Conservation (phyloP, 2,113 vertebrate genomes). For the Pagrus major region DNA sequence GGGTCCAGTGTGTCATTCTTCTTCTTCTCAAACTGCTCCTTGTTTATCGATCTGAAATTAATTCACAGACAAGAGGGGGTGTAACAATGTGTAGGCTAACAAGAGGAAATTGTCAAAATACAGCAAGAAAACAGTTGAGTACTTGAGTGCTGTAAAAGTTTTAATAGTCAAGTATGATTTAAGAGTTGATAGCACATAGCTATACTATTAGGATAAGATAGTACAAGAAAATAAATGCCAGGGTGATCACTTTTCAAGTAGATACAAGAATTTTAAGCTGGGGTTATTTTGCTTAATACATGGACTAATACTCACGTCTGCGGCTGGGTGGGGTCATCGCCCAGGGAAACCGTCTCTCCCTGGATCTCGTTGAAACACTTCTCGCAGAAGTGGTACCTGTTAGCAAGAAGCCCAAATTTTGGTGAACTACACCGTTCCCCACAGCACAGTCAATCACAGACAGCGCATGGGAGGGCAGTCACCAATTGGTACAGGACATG, state of each 20-base stretch:
- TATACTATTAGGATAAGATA: not conserved
- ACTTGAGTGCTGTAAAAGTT: not conserved
- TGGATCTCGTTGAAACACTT: slow-evolving; percentile 99
- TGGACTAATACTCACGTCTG: slow-evolving; percentile 91
- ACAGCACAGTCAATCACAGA: slow-evolving; percentile 95
- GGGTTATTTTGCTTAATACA: not conserved
- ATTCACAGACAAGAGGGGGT: not conserved
- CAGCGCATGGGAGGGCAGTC: slow-evolving; percentile 88
- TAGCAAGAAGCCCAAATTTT: slow-evolving; percentile 99
- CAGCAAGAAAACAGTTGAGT: not conserved
- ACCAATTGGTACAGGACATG: slow-evolving; percentile 89
- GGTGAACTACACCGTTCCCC: slow-evolving; percentile 96
- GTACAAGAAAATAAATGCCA: not conserved
- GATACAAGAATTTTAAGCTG: not conserved
- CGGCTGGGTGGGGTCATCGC: slow-evolving; percentile 98
- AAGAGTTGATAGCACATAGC: not conserved
- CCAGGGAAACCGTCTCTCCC: slow-evolving; percentile 98
- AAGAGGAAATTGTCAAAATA: not conserved
- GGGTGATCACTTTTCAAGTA: not conserved
- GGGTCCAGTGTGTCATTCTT: slow-evolving; percentile 99
- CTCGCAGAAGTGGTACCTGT: slow-evolving; percentile 99
- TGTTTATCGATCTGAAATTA: slow-evolving; percentile 93
- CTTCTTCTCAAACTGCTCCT: slow-evolving; percentile 99
- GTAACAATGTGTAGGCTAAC: not conserved
- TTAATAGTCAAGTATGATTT: not conserved